Percentiles rank a stretch among this genome's conserved stretches.
Evolutionary conservation across 2,888 invertebrate species (phyloP).

Genomic region (Matsumyia berberina): DNA sequence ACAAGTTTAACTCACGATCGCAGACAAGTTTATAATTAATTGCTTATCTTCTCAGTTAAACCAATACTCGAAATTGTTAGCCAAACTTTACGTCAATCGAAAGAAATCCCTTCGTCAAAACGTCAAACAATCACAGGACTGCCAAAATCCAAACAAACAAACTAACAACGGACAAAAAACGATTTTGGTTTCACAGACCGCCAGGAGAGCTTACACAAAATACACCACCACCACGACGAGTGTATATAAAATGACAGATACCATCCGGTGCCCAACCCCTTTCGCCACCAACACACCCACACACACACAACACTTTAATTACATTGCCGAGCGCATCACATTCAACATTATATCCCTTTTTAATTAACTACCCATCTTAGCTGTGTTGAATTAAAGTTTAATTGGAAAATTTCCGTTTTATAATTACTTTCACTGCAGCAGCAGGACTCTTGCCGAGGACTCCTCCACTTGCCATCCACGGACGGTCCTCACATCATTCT

Average conservation of each 20-base stretch:
- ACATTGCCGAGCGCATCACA: slow-evolving; percentile 55
- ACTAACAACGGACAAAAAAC: neutral
- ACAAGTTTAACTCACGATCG: slow-evolving; percentile 10
- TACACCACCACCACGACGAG: slow-evolving; percentile 1
- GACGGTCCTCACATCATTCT: slow-evolving; percentile 30
- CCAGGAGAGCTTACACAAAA: neutral
- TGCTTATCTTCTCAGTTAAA: slow-evolving; percentile 27
- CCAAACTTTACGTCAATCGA: slow-evolving; percentile 31
- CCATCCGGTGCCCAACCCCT: neutral
- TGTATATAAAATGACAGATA: neutral
- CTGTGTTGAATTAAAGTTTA: slow-evolving; percentile 82
- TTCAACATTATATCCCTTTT: slow-evolving; percentile 71
- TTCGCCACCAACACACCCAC: slow-evolving; percentile 1
- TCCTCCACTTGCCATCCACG: neutral
- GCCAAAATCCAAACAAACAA: slow-evolving; percentile 13
- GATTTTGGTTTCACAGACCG: slow-evolving; percentile 7
- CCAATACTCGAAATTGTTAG: slow-evolving; percentile 15
- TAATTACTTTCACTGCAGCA: slow-evolving; percentile 67
- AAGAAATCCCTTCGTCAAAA: slow-evolving; percentile 28
- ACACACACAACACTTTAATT: slow-evolving; percentile 64
- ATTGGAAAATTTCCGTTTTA: slow-evolving; percentile 80
- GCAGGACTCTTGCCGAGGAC: neutral
- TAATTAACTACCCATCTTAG: slow-evolving; percentile 74
- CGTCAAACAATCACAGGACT: slow-evolving; percentile 12
- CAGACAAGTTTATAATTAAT: slow-evolving; percentile 52